Evolutionary conservation across 2,797 vertebrate genomes (phyloP), one percentile per base, ranked within the genome.

Genomic region (Zenarchopterus dispar): DNA sequence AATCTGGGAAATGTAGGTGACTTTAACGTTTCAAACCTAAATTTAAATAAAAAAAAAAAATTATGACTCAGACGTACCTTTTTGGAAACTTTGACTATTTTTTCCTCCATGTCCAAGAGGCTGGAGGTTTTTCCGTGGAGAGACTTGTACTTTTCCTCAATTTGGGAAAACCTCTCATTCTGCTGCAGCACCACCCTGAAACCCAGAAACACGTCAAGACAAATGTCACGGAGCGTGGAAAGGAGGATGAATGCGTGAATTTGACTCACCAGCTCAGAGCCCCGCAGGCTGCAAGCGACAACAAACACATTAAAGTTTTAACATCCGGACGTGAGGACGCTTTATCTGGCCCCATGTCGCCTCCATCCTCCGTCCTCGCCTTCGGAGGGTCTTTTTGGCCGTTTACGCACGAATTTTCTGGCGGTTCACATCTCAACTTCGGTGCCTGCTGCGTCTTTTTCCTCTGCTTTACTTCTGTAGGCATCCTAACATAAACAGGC

Each of bases 171-270:
- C 77, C 89, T 93, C 67, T 88, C 84, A 0, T 96, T 95, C 70
- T 98, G 97, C 24, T 93, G 94, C 58, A 95, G 85, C 39, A 96
- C 87, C 73, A 93, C 62, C 95, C 97, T 98, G 78, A 53, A 91
- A 88, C 23, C 2, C 8, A 72, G 5, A 69, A 0, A 46, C 0
- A 21, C 2, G 6, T 21, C n/a, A n/a, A n/a, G n/a, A n/a, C n/a
- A n/a, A n/a, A n/a, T n/a, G n/a, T n/a, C n/a, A n/a, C n/a, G n/a
- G n/a, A n/a, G n/a, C n/a, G n/a, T n/a, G n/a, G 0, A 62, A 5
- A 0, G 16, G 0, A 18, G 13, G 13, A 15, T 15, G 36, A 39
- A 1, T 11, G 11, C 0, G 21, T n/a, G 8, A 5, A 1, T 2
- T 3, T 1, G n/a, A 81, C 90, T 88, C 56, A 94, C 93, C 93